Evolutionary conservation across 1,140 invertebrate genomes (phyloP), one percentile per base, ranked within the genome.

Genomic region (Penaeus vannamei): DNA sequence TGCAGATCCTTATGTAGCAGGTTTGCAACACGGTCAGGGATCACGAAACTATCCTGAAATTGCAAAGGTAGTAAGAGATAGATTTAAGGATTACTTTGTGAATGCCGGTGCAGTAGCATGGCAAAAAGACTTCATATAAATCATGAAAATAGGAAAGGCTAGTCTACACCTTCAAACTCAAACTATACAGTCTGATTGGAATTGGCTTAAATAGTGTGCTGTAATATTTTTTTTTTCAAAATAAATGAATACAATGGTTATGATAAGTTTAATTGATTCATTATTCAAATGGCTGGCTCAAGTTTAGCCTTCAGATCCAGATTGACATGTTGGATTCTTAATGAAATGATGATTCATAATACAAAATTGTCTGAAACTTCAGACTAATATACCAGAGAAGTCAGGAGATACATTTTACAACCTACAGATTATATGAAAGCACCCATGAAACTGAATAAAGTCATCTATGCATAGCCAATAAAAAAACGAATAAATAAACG

Each of bases 261-360:
- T 82, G 46, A 82, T 46, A 82, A 82, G 80, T 82, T 82, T 82
- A 82, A 82, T 46, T 82, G 80, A 82, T 82, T 82, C 80, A 82
- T 82, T 8, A 82, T 53, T 42, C 10, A 53, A 82, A 82, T 82
- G 80, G 10, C 8, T 82, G 80, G 80, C 80, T 82, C 42, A 82
- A 82, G 80, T 82, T 82, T 82, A 82, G 53, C 80, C 80, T 46
- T 82, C 80, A 82, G 80, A 82, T 82, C 79, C 79, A 81, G 79
- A 81, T 81, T 81, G 79, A 59, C 79, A 81, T 81, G 79, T 81
- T 81, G 79, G 32, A 81, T 81, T 81, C 80, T 82, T 82, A 82
- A 82, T 82, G 42, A 82, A 82, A 82, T 82, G 36, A 82, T 82
- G 80, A 59, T 53, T 82, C n/a, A 53, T 82, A 82, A 82, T 82